Evolutionary conservation across 2,888 invertebrate species (phyloP).

Genomic region (Amitus sp.): DNA sequence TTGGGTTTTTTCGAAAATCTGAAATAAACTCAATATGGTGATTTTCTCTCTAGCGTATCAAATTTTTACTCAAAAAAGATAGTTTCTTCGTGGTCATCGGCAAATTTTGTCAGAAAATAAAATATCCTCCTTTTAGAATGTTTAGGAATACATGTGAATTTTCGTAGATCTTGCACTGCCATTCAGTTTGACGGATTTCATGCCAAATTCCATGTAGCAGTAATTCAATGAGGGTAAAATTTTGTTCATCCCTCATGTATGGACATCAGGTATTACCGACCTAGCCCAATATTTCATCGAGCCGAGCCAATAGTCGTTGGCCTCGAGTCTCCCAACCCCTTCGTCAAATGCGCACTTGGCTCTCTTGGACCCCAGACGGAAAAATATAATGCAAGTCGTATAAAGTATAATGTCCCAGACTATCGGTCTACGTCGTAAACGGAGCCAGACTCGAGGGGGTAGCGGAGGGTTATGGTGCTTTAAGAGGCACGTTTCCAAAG

Average conservation of each 20-base stretch:
- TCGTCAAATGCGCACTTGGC: constrained; percentile 18
- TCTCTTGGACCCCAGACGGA: constrained; percentile 46
- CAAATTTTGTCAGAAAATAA: too few relatives aligned
- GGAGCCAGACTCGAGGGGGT: constrained; percentile 41
- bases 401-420: constrained; percentile 56
- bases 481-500: constrained; percentile 18
- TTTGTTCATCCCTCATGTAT: constrained; percentile 9
- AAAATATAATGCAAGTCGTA: constrained; percentile 51
- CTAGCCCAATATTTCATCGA: constrained; percentile 38
- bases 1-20: too few relatives aligned
- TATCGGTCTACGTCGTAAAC: constrained; percentile 60
- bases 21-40: too few relatives aligned
- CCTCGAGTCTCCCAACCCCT: constrained; percentile 33
- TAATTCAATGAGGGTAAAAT: constrained; percentile 23
- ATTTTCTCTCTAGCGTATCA: too few relatives aligned
- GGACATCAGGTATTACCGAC: constrained; percentile 32
- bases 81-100: too few relatives aligned
- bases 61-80: too few relatives aligned
- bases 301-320: constrained; percentile 31
- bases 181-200: too few relatives aligned
- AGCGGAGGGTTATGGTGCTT: constrained; percentile 25
- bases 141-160: too few relatives aligned
- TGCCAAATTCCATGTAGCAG: too few relatives aligned
- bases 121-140: too few relatives aligned
- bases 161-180: too few relatives aligned